phyloP scores from a whole-genome alignment of 1,140 invertebrate species.

The Delia radicum region DNA sequence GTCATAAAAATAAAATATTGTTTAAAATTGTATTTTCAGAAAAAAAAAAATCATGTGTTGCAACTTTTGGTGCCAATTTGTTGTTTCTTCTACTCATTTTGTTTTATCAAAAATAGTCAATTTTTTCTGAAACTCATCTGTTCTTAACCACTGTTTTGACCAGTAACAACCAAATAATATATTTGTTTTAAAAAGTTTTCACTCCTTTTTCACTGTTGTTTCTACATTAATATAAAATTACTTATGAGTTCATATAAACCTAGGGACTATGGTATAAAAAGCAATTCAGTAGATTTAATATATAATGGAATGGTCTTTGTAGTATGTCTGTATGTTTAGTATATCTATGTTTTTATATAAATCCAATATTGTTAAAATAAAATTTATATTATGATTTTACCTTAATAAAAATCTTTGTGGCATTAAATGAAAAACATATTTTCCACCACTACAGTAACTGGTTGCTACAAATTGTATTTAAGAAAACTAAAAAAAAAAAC shows the following conservation, averaged over 20 bases:
- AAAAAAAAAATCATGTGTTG: too few relatives aligned
- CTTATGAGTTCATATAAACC: not conserved
- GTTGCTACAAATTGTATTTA: not conserved
- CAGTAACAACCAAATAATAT: not conserved
- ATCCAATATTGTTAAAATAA: constrained; percentile 2
- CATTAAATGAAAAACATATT: not conserved
- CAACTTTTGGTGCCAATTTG: too few relatives aligned
- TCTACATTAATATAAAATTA: constrained; percentile 2
- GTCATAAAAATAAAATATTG: not conserved
- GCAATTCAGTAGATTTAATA: not conserved
- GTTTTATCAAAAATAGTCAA: not conserved
- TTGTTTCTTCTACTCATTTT: too few relatives aligned
- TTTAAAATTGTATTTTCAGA: too few relatives aligned
- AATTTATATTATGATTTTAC: constrained; percentile 1
- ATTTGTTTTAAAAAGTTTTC: not conserved
- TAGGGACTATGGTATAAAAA: not conserved
- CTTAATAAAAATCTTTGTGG: not conserved
- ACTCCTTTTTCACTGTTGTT: not conserved
- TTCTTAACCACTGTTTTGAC: not conserved
- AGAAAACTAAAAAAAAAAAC: not conserved
- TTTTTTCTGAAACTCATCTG: too few relatives aligned
- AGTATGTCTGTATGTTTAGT: not conserved
- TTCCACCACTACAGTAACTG: not conserved
- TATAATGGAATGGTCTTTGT: not conserved
- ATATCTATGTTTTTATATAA: not conserved